These are phyloP conservation scores for Graphium colonna DNA, from an alignment of 2,888 invertebrate genomes.

Conservation along the genomic window DNA sequence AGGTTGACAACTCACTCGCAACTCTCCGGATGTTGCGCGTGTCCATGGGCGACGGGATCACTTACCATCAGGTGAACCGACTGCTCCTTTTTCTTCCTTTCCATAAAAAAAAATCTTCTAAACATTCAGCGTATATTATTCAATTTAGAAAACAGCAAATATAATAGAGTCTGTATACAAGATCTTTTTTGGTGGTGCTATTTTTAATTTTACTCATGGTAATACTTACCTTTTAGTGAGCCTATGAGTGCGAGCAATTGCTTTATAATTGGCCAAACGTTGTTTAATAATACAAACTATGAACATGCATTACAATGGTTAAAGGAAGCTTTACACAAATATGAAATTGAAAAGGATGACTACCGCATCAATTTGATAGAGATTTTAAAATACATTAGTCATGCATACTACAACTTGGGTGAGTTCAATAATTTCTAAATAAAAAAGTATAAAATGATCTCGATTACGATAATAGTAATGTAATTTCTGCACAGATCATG, in stretches of 20 bases:
- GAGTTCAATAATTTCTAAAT: slow-evolving; percentile 32
- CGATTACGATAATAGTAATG: not conserved
- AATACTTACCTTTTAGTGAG: slow-evolving; percentile 65
- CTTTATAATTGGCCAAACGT: slow-evolving; percentile 95
- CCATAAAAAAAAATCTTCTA: no score
- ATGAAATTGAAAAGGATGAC: slow-evolving; percentile 79
- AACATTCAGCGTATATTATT: no score
- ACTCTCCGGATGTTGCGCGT: no score
- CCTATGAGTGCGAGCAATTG: slow-evolving; percentile 93
- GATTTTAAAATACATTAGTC: slow-evolving; percentile 96
- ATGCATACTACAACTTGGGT: slow-evolving; percentile 95
- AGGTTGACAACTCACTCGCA: no score
- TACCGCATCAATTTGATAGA: slow-evolving; percentile 86
- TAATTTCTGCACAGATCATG: slow-evolving; percentile 82
- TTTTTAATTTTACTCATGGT: no score
- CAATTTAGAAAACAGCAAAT: no score
- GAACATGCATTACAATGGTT: slow-evolving; percentile 97
- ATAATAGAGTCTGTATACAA: no score
- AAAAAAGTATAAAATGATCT: not conserved
- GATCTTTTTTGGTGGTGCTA: no score
- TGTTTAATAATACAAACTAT: slow-evolving; percentile 95
- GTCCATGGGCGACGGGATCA: no score
- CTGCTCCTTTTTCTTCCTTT: no score
- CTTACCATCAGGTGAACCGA: no score
- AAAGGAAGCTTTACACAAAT: slow-evolving; percentile 91